Evolutionary conservation across 2,797 vertebrate genomes (phyloP).

Genomic region (Molossus alvarezi): DNA sequence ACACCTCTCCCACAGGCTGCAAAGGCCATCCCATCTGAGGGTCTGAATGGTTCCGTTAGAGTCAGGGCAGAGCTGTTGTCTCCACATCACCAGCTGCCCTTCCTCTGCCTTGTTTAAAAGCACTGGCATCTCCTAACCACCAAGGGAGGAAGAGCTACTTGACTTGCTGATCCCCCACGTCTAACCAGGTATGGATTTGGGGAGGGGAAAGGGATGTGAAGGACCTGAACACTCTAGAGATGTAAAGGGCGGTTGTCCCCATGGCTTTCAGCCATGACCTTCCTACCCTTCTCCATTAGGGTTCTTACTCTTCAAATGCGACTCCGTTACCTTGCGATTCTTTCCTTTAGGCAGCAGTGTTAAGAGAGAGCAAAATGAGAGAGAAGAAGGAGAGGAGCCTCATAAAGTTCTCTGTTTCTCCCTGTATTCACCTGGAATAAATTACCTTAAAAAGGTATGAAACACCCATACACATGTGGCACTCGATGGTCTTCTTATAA

Average conservation of each 20-base stretch:
- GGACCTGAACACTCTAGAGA: background rate
- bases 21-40: background rate
- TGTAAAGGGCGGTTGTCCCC: background rate
- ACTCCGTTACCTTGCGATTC: background rate
- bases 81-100: background rate
- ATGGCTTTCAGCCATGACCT: background rate
- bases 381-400: background rate
- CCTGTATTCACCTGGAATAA: conserved; percentile 31
- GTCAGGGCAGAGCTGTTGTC: background rate
- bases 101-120: conserved; percentile 6
- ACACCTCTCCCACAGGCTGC: background rate
- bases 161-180: background rate
- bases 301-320: background rate
- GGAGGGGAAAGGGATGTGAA: background rate
- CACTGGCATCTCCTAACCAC: background rate
- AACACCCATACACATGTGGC: background rate
- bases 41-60: background rate
- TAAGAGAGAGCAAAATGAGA: conserved; percentile 4
- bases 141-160: background rate
- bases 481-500: background rate
- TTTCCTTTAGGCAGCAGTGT: background rate
- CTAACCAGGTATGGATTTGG: background rate
- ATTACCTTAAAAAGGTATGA: conserved; percentile 8
- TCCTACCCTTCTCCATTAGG: background rate
- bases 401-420: background rate